These are phyloP conservation scores for Sesia apiformis DNA, from an alignment of 2,888 invertebrate genomes.

Conservation along the genomic window DNA sequence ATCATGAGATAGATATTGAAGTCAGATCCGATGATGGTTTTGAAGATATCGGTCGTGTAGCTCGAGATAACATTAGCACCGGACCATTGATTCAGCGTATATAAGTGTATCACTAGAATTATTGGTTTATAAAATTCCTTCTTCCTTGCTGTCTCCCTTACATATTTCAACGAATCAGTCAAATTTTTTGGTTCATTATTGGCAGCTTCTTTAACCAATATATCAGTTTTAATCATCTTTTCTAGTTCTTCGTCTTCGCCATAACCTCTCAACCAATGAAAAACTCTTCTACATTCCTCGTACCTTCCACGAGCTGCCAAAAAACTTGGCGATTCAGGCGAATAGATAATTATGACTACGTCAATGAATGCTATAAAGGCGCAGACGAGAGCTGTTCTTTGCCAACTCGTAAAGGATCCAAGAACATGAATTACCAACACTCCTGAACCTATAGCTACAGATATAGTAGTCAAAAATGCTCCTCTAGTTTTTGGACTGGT, in stretches of 20 bases:
- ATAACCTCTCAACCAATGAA: constrained; percentile 59
- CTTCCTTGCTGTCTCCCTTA: constrained; percentile 12
- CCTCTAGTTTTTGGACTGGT: constrained; percentile 71
- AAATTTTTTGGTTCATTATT: constrained; percentile 4
- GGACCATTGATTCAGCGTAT: constrained; percentile 18
- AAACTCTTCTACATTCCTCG: constrained; percentile 57
- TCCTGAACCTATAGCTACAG: constrained; percentile 68
- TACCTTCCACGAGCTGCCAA: constrained; percentile 57
- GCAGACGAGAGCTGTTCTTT: constrained; percentile 48
- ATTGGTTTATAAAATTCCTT: constrained; percentile 27
- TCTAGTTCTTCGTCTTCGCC: constrained; percentile 39
- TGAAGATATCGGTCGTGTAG: constrained; percentile 16
- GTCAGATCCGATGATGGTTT: constrained; percentile 12
- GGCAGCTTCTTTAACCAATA: constrained; percentile 3
- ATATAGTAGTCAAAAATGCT: constrained; percentile 67
- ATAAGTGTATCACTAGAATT: constrained; percentile 23
- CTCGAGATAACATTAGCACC: constrained; percentile 22
- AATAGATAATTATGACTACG: constrained; percentile 21
- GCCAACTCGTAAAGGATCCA: constrained; percentile 67
- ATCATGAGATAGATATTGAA: constrained; percentile 13
- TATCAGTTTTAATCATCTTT: constrained; percentile 16
- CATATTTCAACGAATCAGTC: constrained; percentile 2
- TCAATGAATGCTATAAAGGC: constrained; percentile 36
- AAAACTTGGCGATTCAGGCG: constrained; percentile 76
- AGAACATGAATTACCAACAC: constrained; percentile 69